phyloP scores from a whole-genome alignment of 2,888 invertebrate genomes.

The Zeuzera pyrina region DNA sequence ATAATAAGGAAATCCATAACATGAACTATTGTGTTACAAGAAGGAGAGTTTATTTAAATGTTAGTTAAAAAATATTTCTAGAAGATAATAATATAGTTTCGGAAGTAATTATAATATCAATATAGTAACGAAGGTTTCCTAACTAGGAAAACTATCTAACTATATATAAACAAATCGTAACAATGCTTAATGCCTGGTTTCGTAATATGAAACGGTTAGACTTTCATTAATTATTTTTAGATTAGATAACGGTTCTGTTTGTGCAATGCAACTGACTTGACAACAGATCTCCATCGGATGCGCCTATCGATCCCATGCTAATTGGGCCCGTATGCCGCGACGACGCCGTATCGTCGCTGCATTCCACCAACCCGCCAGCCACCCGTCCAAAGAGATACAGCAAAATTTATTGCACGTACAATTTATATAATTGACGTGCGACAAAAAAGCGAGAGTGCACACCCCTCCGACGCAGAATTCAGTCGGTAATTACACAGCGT shows the following conservation, averaged over 20 bases:
- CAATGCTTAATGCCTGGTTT: conserved; percentile 23
- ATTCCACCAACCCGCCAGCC: conserved; percentile 46
- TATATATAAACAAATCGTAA: no score
- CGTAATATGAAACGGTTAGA: no score
- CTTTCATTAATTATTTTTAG: conserved; percentile 52
- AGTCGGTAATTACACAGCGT: conserved; percentile 54
- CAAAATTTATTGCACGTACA: conserved; percentile 70
- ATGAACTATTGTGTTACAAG: no score
- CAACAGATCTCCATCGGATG: conserved; percentile 60
- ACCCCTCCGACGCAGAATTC: conserved; percentile 54
- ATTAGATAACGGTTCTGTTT: conserved; percentile 54
- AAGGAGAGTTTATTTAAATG: no score
- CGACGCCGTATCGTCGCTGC: conserved; percentile 48
- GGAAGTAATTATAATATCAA: no score
- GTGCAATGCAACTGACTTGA: conserved; percentile 56
- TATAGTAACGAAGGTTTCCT: no score
- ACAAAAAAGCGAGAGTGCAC: conserved; percentile 67
- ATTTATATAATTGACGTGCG: conserved; percentile 71
- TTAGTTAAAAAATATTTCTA: no score
- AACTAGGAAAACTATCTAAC: no score
- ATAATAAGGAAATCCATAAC: no score
- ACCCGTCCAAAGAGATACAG: conserved; percentile 63
- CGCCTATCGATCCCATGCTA: conserved; percentile 71
- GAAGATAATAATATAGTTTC: no score
- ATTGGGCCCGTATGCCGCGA: conserved; percentile 50